phyloP scores from a whole-genome alignment of 2,888 invertebrate species.

The Tortrix viridana region DNA sequence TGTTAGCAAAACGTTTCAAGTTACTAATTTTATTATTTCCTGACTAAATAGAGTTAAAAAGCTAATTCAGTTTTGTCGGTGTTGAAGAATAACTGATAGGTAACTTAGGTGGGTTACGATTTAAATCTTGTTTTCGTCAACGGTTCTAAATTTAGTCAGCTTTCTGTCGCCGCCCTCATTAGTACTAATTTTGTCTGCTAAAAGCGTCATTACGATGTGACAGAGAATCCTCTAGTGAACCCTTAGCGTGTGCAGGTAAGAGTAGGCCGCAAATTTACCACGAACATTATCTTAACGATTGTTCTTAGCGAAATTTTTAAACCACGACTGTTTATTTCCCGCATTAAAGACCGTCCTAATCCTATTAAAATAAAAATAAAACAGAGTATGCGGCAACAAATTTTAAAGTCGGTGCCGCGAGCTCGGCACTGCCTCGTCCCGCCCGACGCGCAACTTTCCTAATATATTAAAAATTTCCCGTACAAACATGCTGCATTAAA shows the following conservation, averaged over 20 bases:
- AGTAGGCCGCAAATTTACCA: constrained; percentile 10
- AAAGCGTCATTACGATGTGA: constrained; percentile 1
- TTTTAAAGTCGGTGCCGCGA: constrained; percentile 60
- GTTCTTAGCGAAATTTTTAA: constrained; percentile 58
- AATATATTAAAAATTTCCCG: constrained; percentile 70
- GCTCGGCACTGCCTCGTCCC: constrained; percentile 51
- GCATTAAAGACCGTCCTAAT: constrained; percentile 57
- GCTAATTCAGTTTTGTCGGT: too few species aligned
- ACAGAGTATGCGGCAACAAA: constrained; percentile 57
- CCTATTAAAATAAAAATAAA: constrained; percentile 64
- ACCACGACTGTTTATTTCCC: constrained; percentile 57
- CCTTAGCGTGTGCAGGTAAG: not conserved
- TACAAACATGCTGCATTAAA: constrained; percentile 63
- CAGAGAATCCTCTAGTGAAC: not conserved
- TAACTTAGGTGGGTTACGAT: too few species aligned
- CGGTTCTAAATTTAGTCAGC: not conserved
- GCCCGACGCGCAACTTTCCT: constrained; percentile 61
- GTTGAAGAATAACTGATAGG: too few species aligned
- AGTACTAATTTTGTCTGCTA: not conserved
- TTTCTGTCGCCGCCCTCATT: not conserved
- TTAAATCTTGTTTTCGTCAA: too few species aligned
- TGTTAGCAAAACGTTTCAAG: too few species aligned
- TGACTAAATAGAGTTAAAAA: too few species aligned
- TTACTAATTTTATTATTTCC: too few species aligned
- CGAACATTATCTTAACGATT: constrained; percentile 60